These are phyloP conservation scores for Aphelocoma californica DNA, from an alignment of 2,797 vertebrate genomes.

Conservation along the genomic window DNA sequence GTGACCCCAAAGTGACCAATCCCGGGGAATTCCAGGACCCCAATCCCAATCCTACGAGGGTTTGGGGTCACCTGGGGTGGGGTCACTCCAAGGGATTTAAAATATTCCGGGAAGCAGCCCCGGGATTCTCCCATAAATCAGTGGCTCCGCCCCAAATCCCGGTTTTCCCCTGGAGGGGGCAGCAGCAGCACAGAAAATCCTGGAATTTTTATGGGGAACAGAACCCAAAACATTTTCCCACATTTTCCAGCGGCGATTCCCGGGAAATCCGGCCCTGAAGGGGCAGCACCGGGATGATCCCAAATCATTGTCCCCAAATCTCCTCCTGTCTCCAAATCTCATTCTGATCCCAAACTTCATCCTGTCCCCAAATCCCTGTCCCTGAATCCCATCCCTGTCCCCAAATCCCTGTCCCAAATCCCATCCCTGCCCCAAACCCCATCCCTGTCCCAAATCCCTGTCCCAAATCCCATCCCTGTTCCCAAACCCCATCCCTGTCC, in stretches of 20 bases:
- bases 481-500: neutral
- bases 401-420: neutral
- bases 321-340: too few relatives aligned
- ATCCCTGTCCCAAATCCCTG: too few relatives aligned
- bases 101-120: neutral
- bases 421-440: too few relatives aligned
- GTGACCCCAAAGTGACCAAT: too few relatives aligned
- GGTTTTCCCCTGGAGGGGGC: neutral
- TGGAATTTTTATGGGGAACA: neutral
- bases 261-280: rapidly evolving
- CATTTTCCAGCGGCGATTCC: rapidly evolving
- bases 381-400: too few relatives aligned
- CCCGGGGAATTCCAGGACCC: too few relatives aligned
- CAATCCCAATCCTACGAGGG: too few relatives aligned
- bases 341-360: neutral
- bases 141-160: neutral
- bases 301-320: neutral
- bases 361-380: too few relatives aligned
- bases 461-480: too few relatives aligned
- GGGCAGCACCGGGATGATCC: neutral
- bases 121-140: neutral
- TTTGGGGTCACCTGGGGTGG: neutral
- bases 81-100: too few relatives aligned
- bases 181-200: neutral
- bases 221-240: too few relatives aligned